Base-by-base conservation (phyloP, 2,888 invertebrate genomes). In the Alentia gelatinosa region DNA sequence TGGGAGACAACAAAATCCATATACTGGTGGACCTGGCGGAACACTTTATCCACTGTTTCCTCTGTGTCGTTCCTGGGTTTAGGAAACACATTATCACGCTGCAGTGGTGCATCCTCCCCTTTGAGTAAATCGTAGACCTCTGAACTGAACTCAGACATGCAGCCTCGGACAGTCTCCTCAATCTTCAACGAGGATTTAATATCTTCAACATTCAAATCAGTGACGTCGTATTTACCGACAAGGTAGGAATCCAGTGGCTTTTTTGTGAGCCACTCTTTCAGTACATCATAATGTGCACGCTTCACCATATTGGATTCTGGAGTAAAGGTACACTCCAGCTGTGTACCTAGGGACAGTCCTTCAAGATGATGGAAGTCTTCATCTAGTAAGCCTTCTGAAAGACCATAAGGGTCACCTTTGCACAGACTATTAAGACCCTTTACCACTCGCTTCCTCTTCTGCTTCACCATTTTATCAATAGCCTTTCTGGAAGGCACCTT, bases 241-340 rank as follows among this genome's bases (percentile, higher is more conserved):
- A 91, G 33, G 42, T 89, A 84, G 12, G 83, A 26, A 30, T 92
- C 92, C 42, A 92, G 35, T 0, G 92, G 92, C 39, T 90, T 92
- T 19, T 88, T 30, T 3, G 42, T 90, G 75, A 92, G 40, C 92
- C 92, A 92, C 0, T 90, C 90, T 50, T 74, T 83, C 9, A 91
- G 56, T 19, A 50, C 89, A n/a, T 92, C 92, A 33, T 91, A 50
- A 5, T 91, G 91, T 37, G 86, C 63, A 4, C 90, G 84, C 86
- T 86, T 89, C 39, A 91, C 90, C 40, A 86, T 42, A 26, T 37
- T 79, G 42, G 90, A 90, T 33, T 90, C 90, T 1, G 12, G 33
- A 15, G 50, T 75, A 50, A 92, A 91, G 26, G 89, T 86, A 86
- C 86, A 56, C 79, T 92, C 92, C 19, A 92, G 33, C 84, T 92